phyloP scores from a whole-genome alignment of 2,888 invertebrate species.

The Ormyrus rosae region DNA sequence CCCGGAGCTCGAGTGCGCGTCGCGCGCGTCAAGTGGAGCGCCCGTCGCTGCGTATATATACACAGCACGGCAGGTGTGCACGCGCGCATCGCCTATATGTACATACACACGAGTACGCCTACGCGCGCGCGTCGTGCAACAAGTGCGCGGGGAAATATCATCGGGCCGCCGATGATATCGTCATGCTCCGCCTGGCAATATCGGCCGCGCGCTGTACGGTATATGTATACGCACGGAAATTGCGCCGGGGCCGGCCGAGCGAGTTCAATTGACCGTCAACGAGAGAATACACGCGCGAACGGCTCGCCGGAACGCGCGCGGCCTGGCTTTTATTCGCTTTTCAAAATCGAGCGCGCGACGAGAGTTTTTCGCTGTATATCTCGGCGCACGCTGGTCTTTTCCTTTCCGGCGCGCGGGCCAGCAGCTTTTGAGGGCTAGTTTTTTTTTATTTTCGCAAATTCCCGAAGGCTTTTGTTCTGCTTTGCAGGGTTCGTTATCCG shows the following conservation, averaged over 20 bases:
- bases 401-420: neutral
- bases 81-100: slow-evolving; percentile 60
- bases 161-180: slow-evolving; percentile 70
- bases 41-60: neutral
- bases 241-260: slow-evolving; percentile 54
- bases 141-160: slow-evolving; percentile 73
- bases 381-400: neutral
- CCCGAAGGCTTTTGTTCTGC: too few relatives aligned
- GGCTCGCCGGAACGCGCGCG: too few relatives aligned
- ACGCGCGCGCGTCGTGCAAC: slow-evolving; percentile 63
- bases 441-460: too few relatives aligned
- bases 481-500: too few relatives aligned
- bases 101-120: slow-evolving; percentile 57
- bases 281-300: slow-evolving; percentile 5
- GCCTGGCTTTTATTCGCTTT: too few relatives aligned
- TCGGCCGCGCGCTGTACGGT: slow-evolving; percentile 41
- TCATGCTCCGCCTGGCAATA: slow-evolving; percentile 73
- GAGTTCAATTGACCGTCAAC: slow-evolving; percentile 67
- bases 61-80: slow-evolving; percentile 56
- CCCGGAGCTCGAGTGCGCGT: too few relatives aligned
- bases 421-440: too few relatives aligned
- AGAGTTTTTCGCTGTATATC: neutral
- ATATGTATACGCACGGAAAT: neutral
- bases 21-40: too few relatives aligned
- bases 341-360: neutral